Conservation (phyloP, 2,113 vertebrate species). For the Tragelaphus imberbis region DNA sequence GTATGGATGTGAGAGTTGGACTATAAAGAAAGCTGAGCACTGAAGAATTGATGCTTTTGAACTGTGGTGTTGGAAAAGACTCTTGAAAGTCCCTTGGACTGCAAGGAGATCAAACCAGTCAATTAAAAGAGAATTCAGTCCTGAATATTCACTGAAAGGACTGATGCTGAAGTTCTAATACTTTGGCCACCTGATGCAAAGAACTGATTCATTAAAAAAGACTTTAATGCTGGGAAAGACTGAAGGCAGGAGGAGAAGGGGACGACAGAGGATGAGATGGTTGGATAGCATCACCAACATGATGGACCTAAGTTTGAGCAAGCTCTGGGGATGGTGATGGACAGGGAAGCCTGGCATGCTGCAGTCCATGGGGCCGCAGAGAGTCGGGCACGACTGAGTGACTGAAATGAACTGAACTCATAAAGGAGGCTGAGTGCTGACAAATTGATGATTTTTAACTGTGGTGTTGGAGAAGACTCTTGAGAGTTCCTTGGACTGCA, state of each 20-base stretch:
- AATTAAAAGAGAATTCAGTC: neutral
- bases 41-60: neutral
- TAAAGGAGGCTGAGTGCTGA: neutral
- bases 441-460: neutral
- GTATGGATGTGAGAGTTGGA: neutral
- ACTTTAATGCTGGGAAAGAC: neutral
- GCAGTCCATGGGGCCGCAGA: neutral
- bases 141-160: neutral
- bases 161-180: neutral
- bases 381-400: neutral
- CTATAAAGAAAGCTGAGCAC: neutral
- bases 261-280: neutral
- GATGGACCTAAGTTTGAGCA: neutral
- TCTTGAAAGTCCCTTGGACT: neutral
- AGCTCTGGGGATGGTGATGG: neutral
- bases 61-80: neutral
- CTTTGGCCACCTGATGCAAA: neutral
- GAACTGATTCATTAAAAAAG: neutral
- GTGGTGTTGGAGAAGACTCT: neutral
- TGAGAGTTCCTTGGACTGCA: neutral
- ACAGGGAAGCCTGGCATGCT: neutral
- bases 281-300: neutral
- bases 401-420: neutral
- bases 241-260: neutral
- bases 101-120: neutral